Percentiles rank a stretch among this genome's conserved stretches.
phyloP scores from a whole-genome alignment of 2,888 invertebrate species.

The Anoncus sp. region DNA sequence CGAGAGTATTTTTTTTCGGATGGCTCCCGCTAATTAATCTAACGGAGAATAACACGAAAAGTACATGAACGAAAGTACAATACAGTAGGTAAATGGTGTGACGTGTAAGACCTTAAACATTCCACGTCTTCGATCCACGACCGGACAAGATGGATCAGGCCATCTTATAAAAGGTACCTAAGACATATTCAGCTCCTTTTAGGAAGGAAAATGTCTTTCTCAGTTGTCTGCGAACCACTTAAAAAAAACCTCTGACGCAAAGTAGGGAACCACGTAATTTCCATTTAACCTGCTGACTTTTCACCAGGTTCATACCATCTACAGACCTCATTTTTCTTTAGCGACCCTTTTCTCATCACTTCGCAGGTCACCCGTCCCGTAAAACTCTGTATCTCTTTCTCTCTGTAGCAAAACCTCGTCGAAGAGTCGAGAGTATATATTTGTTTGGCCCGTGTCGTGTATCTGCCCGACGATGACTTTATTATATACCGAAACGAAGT shows the following conservation, averaged over 20 bases:
- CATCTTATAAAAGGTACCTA: too few species aligned
- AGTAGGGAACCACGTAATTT: constrained; percentile 1
- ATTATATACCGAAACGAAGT: constrained; percentile 77
- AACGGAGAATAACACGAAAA: constrained; percentile 15
- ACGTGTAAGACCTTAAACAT: too few species aligned
- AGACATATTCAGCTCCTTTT: too few species aligned
- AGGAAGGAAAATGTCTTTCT: too few species aligned
- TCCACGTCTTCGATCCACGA: too few species aligned
- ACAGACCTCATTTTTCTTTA: constrained; percentile 5
- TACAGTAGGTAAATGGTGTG: too few species aligned
- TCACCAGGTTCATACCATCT: constrained; percentile 8
- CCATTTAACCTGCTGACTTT: constrained; percentile 20
- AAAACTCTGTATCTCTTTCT: background rate
- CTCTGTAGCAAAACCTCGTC: constrained; percentile 26
- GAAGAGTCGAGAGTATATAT: constrained; percentile 43
- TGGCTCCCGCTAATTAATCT: constrained; percentile 38
- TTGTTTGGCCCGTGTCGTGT: constrained; percentile 56
- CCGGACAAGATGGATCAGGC: too few species aligned
- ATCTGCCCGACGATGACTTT: constrained; percentile 75
- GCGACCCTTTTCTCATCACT: constrained; percentile 4
- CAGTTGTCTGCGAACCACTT: too few species aligned
- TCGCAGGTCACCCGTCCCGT: background rate
- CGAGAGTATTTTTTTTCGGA: background rate
- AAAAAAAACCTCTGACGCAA: background rate
- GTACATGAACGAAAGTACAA: background rate